Conservation (phyloP, 2,113 vertebrate species). For the Halichoeres trimaculatus region DNA sequence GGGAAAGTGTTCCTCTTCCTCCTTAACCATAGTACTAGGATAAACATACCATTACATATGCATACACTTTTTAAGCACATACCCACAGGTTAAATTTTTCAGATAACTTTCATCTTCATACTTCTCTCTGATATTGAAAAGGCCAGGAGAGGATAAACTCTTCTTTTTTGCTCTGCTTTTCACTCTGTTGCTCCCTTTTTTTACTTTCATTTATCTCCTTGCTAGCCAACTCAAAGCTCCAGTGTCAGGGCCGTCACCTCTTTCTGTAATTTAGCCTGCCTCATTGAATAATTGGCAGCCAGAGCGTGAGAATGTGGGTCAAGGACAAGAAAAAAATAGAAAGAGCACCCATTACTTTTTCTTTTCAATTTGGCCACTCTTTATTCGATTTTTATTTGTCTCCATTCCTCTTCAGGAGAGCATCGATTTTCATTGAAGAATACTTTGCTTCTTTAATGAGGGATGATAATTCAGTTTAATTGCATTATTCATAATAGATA, state of each 20-base stretch:
- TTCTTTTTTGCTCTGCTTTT: background rate
- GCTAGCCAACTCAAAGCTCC: constrained; percentile 41
- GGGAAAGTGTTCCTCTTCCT: too few relatives aligned
- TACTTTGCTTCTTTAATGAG: constrained; percentile 65
- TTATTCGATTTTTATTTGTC: constrained; percentile 53
- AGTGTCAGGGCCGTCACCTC: constrained; percentile 59
- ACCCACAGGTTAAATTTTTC: background rate
- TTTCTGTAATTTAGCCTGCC: constrained; percentile 50
- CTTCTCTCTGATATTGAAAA: background rate
- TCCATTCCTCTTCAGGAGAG: constrained; percentile 43
- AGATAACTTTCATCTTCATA: background rate
- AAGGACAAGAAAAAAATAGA: constrained; percentile 55
- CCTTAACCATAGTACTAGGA: background rate
- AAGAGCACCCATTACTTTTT: constrained; percentile 53
- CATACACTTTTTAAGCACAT: too few relatives aligned
- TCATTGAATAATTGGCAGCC: constrained; percentile 66
- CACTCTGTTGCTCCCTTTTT: constrained; percentile 28
- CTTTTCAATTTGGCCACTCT: constrained; percentile 37
- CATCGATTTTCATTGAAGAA: constrained; percentile 61
- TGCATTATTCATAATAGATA: constrained; percentile 69
- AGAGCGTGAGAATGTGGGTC: constrained; percentile 70
- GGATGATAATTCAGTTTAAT: constrained; percentile 67
- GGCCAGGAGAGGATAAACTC: constrained; percentile 11
- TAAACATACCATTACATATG: background rate
- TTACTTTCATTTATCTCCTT: constrained; percentile 46